Evolutionary conservation across 2,113 vertebrate genomes (phyloP).

Genomic region (Tringa solitaria): DNA sequence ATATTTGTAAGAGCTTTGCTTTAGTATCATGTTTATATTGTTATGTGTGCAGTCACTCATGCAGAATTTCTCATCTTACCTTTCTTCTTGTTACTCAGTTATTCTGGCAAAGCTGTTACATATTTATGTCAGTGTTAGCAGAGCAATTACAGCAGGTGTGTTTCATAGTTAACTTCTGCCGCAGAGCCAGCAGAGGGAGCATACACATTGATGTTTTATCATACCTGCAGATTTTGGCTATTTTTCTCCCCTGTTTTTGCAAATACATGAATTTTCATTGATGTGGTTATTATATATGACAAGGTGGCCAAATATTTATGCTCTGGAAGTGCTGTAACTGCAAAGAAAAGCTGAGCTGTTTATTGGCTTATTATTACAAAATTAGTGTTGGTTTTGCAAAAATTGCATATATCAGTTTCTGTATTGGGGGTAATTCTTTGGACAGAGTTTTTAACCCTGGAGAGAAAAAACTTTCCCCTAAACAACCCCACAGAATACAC

Average conservation of each 20-base stretch:
- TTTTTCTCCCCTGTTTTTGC: background rate
- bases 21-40: background rate
- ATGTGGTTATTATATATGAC: background rate
- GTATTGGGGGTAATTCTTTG: background rate
- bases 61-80: background rate
- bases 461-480: background rate
- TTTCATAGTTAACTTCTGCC: conserved; percentile 13
- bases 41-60: background rate
- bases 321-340: background rate
- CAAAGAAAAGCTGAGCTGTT: background rate
- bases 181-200: conserved; percentile 74
- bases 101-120: background rate
- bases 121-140: background rate
- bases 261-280: background rate
- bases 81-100: background rate
- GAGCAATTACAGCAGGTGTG: background rate
- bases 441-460: background rate
- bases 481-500: background rate
- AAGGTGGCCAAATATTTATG: background rate
- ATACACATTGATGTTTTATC: background rate
- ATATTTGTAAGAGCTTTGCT: background rate
- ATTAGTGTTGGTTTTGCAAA: background rate
- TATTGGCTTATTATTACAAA: background rate
- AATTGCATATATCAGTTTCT: background rate
- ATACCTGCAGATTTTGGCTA: background rate